phyloP scores from a whole-genome alignment of 2,888 invertebrate species.

The Endotricha flammealis region DNA sequence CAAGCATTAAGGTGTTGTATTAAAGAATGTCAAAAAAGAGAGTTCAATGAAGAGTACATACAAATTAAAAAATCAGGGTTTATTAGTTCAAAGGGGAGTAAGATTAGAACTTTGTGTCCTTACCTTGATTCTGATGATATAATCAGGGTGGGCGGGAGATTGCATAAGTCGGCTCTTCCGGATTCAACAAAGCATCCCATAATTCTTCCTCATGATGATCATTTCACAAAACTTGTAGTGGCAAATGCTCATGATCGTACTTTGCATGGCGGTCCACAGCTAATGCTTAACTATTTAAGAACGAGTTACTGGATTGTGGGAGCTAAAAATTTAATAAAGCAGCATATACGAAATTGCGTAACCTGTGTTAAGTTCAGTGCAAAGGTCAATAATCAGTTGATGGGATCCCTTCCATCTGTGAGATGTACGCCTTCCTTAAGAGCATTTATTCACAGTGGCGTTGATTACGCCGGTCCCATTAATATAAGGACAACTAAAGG shows the following conservation, averaged over 20 bases:
- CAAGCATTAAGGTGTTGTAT: slow-evolving; percentile 12
- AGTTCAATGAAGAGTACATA: too few relatives aligned
- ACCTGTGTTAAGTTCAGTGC: slow-evolving; percentile 15
- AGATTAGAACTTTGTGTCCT: slow-evolving; percentile 14
- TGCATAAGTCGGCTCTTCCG: slow-evolving; percentile 7
- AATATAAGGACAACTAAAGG: slow-evolving; percentile 11
- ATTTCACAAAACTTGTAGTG: slow-evolving; percentile 3
- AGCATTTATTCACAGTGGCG: slow-evolving; percentile 16
- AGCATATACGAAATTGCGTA: slow-evolving; percentile 12
- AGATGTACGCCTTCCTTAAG: slow-evolving; percentile 18
- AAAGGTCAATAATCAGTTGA: slow-evolving; percentile 6
- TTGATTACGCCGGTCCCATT: slow-evolving; percentile 14
- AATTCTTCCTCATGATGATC: slow-evolving; percentile 4
- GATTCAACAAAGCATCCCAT: slow-evolving; percentile 24
- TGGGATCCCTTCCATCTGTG: slow-evolving; percentile 20
- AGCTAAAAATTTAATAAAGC: slow-evolving; percentile 5
- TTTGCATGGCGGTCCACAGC: slow-evolving; percentile 27
- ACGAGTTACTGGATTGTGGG: slow-evolving; percentile 23
- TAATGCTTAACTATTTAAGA: slow-evolving; percentile 21
- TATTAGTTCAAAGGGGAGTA: slow-evolving; percentile 11
- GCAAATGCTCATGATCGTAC: slow-evolving; percentile 17
- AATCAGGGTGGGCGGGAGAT: slow-evolving; percentile 21
- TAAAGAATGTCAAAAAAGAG: slow-evolving; percentile 11
- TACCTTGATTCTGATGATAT: slow-evolving; percentile 19
- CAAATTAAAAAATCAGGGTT: too few relatives aligned